These are phyloP conservation scores for Danio rerio DNA, from an alignment of 2,113 vertebrate genomes.

Conservation along the genomic window DNA sequence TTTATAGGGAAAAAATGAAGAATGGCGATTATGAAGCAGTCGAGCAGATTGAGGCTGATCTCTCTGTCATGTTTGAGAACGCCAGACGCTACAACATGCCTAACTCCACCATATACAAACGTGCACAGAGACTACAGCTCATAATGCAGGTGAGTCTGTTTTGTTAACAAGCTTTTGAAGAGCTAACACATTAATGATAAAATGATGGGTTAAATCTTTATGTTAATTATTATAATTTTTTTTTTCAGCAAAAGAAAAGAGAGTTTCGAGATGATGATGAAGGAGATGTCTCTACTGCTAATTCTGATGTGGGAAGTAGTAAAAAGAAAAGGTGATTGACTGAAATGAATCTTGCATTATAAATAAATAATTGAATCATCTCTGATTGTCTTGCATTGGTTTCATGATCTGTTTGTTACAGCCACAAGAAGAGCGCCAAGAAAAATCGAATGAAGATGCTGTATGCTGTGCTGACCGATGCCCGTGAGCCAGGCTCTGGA, in stretches of 20 bases:
- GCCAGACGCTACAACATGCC: slow-evolving; percentile 98
- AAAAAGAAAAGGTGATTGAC: slow-evolving; percentile 89
- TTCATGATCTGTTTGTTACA: slow-evolving; percentile 41
- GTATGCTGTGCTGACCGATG: slow-evolving; percentile 88
- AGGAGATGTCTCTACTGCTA: slow-evolving; percentile 88
- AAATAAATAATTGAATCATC: too few relatives aligned
- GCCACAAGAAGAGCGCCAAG: slow-evolving; percentile 94
- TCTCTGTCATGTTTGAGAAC: slow-evolving; percentile 97
- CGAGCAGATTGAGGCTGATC: slow-evolving; percentile 91
- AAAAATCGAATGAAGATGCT: slow-evolving; percentile 95
- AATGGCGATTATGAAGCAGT: slow-evolving; percentile 92
- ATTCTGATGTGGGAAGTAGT: slow-evolving; percentile 88
- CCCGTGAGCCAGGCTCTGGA: slow-evolving; percentile 83
- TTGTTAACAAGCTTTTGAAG: neutral
- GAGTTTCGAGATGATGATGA: slow-evolving; percentile 93
- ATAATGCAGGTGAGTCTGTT: slow-evolving; percentile 87
- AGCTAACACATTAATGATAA: neutral
- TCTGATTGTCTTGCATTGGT: neutral
- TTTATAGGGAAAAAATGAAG: slow-evolving; percentile 89
- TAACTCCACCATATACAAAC: slow-evolving; percentile 96
- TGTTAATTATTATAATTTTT: slow-evolving; percentile 24
- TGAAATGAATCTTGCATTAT: too few relatives aligned
- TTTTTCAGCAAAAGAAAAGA: slow-evolving; percentile 88
- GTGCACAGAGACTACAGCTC: slow-evolving; percentile 93
- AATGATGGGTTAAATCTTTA: neutral